These are phyloP conservation scores for Anoplophora glabripennis DNA, from an alignment of 1,140 invertebrate species.

Conservation along the genomic window DNA sequence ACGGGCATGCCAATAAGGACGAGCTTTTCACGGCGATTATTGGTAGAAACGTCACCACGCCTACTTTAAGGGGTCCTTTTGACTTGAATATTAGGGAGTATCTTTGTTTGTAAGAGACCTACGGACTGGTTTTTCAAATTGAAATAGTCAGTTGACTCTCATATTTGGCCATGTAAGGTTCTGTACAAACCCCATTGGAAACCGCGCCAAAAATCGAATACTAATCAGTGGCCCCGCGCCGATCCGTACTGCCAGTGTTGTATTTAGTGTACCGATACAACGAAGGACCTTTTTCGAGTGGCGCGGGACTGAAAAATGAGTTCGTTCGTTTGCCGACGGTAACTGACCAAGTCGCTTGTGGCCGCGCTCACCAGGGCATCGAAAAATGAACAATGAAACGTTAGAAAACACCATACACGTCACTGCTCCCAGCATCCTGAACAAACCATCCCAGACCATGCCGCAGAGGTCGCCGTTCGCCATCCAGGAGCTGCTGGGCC, in stretches of 20 bases:
- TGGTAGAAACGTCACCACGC: slow-evolving; percentile 39
- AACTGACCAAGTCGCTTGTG: slow-evolving; percentile 2
- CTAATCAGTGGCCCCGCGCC: neutral
- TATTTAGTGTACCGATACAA: neutral
- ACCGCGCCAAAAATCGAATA: neutral
- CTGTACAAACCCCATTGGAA: slow-evolving; percentile 5
- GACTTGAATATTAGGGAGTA: slow-evolving; percentile 48
- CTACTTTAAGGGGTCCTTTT: slow-evolving; percentile 41
- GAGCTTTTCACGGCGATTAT: slow-evolving; percentile 31
- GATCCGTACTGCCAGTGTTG: neutral
- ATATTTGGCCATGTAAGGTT: slow-evolving; percentile 38
- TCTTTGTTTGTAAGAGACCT: slow-evolving; percentile 37
- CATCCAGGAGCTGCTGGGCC: slow-evolving; percentile 84
- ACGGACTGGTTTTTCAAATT: slow-evolving; percentile 42
- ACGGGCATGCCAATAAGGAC: slow-evolving; percentile 24
- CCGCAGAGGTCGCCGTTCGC: slow-evolving; percentile 87
- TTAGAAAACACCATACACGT: slow-evolving; percentile 48
- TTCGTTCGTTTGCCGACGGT: slow-evolving; percentile 12
- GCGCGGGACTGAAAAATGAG: slow-evolving; percentile 6
- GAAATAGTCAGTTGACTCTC: slow-evolving; percentile 43
- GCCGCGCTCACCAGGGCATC: slow-evolving; percentile 1
- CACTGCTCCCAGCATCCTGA: slow-evolving; percentile 49
- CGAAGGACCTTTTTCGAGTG: neutral
- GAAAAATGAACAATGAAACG: slow-evolving; percentile 46
- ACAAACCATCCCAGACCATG: slow-evolving; percentile 54